Conservation (phyloP, 2,888 invertebrate species). For the Eurytoma californica region DNA sequence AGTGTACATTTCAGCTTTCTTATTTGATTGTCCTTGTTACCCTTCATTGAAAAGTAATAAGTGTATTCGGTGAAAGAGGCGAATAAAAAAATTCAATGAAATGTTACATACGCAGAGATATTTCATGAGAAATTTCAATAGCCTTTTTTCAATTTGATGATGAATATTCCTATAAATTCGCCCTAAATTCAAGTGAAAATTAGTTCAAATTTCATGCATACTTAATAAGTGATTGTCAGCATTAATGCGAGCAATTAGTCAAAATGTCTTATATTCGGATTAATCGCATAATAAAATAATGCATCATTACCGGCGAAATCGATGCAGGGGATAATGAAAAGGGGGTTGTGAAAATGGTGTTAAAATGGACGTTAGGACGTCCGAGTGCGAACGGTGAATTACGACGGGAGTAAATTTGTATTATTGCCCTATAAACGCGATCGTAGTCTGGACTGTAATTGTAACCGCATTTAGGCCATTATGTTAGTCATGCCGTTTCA, state of each 20-base stretch:
- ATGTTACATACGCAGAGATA: no score
- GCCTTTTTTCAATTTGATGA: no score
- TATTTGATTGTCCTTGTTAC: neutral
- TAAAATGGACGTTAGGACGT: slow-evolving; percentile 12
- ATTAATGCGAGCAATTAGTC: neutral
- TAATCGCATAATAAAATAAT: neutral
- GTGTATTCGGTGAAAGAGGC: neutral
- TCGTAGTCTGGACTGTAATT: slow-evolving; percentile 15
- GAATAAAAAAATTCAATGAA: no score
- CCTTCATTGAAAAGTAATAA: neutral
- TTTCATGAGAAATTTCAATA: no score
- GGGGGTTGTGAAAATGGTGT: neutral
- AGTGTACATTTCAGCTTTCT: neutral
- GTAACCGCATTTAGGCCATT: slow-evolving; percentile 13
- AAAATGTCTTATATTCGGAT: neutral
- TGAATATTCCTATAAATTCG: no score
- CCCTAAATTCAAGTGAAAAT: no score
- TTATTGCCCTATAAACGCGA: slow-evolving; percentile 31
- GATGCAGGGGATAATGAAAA: slow-evolving; percentile 6
- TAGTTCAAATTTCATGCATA: no score
- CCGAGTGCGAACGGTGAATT: slow-evolving; percentile 24
- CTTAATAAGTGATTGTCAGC: no score
- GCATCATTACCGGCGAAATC: slow-evolving; percentile 11
- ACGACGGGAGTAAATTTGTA: slow-evolving; percentile 39
- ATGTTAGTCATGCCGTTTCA: slow-evolving; percentile 17